Evolutionary conservation across 2,797 vertebrate species (phyloP), one percentile per base, ranked within the genome.

Genomic region (Hippoglossus hippoglossus): DNA sequence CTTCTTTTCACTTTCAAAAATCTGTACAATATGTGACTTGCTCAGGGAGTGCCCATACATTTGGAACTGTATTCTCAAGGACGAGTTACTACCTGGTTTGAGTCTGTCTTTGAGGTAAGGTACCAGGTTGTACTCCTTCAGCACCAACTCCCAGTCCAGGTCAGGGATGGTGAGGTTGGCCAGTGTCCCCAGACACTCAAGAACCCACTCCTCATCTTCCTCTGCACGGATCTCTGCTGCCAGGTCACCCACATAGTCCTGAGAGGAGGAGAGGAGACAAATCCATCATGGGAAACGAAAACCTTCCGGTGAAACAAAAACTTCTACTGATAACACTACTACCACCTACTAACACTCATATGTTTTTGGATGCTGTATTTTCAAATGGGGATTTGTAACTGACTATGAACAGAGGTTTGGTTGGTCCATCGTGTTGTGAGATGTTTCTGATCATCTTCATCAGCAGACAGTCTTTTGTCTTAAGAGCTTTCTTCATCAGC

Each of bases 381-480:
- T 44, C 5, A 39, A 13, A 39, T 22, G 10, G 21, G n/a, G 36
- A 51, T 22, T 25, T 11, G 16, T 46, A 7, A 79, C 96, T 95
- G 85, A 98, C 97, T 80, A 99, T 96, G 82, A 99, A 99, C 19
- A 97, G 77, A 28, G 94, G 94, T 92, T 98, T 99, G 49, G 95
- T 96, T 70, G 93, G 90, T 3, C 96, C 97, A 36, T 98, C 97
- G 6, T 99, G 97, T 74, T 98, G 97, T 15, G 97, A 99, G 87
- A 99, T 94, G 87, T 99, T 99, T 74, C 98, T 95, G 79, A 99
- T 97, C 96, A 98, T 98, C 91, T 99, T 99, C 97, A 99, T 98
- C 86, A 98, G 88, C 68, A 99, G 88, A 0, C 96, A 95, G 83
- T 98, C 96, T 89, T 98, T 99, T 82, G 96, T 95, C 88, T 98